phyloP scores from a whole-genome alignment of 2,888 invertebrate genomes.

The Hypercompe scribonia region DNA sequence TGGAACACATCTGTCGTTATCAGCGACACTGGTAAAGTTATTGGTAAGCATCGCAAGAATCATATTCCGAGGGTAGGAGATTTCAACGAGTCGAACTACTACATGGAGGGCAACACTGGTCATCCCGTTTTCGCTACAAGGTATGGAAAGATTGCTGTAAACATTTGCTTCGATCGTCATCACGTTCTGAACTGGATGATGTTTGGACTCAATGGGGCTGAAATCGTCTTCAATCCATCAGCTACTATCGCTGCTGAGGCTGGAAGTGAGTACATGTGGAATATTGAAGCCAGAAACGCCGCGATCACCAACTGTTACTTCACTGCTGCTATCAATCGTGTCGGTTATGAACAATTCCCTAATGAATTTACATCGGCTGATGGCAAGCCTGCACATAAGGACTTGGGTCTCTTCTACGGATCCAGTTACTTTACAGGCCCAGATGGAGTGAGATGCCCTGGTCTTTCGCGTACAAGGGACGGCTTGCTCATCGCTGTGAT shows the following conservation, averaged over 20 bases:
- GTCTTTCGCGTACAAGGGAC: conserved; percentile 92
- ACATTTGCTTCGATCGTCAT: conserved; percentile 99
- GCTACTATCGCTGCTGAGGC: conserved; percentile 93
- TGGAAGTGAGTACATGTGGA: conserved; percentile 96
- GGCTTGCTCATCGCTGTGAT: conserved; percentile 96
- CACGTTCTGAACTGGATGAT: conserved; percentile 99
- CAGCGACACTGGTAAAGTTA: conserved; percentile 93
- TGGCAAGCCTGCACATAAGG: conserved; percentile 93
- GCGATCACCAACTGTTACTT: conserved; percentile 99
- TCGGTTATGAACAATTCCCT: conserved; percentile 95
- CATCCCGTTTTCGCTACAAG: conserved; percentile 97
- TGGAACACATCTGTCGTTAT: conserved; percentile 99
- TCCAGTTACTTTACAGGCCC: conserved; percentile 98
- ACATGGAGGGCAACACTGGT: conserved; percentile 97
- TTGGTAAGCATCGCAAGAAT: conserved; percentile 99
- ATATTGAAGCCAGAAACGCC: conserved; percentile 97
- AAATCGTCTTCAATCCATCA: conserved; percentile 99
- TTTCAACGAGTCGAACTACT: conserved; percentile 99
- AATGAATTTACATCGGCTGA: conserved; percentile 83
- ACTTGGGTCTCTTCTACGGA: conserved; percentile 97
- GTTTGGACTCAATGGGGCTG: conserved; percentile 98
- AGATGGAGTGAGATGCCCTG: conserved; percentile 96
- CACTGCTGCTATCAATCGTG: conserved; percentile 97
- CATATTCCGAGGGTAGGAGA: conserved; percentile 99
- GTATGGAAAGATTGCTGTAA: conserved; percentile 96